phyloP scores from a whole-genome alignment of 2,113 vertebrate species.

The Ia io region DNA sequence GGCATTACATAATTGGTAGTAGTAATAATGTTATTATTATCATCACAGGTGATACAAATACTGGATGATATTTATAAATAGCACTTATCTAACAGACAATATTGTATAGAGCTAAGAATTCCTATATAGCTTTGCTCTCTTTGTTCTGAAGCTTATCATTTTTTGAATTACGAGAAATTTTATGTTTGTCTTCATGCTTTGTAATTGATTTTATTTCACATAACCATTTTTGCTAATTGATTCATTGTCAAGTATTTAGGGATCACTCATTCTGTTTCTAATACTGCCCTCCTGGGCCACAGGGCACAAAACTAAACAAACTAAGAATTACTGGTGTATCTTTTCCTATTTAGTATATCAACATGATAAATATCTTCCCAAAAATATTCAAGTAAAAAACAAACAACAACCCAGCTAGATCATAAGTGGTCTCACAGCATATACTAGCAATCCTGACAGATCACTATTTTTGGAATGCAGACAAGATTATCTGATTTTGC shows the following conservation, averaged over 20 bases:
- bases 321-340: background rate
- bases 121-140: background rate
- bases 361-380: background rate
- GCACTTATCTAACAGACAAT: background rate
- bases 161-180: background rate
- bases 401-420: background rate
- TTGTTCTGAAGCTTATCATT: conserved; percentile 3
- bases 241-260: background rate
- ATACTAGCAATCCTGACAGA: background rate
- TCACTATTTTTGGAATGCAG: background rate
- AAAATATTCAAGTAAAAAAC: background rate
- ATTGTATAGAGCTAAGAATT: background rate
- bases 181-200: background rate
- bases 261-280: background rate
- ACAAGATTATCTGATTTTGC: conserved; percentile 3
- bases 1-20: background rate
- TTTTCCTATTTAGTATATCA: background rate
- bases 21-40: conserved; percentile 3
- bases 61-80: background rate
- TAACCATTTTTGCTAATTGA: conserved; percentile 9
- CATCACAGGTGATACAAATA: background rate
- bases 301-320: background rate
- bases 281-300: background rate
- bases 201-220: background rate
- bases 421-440: background rate